Percentiles rank a stretch among this genome's conserved stretches.
phyloP scores from a whole-genome alignment of 2,797 vertebrate species.

The Botia almorhae region DNA sequence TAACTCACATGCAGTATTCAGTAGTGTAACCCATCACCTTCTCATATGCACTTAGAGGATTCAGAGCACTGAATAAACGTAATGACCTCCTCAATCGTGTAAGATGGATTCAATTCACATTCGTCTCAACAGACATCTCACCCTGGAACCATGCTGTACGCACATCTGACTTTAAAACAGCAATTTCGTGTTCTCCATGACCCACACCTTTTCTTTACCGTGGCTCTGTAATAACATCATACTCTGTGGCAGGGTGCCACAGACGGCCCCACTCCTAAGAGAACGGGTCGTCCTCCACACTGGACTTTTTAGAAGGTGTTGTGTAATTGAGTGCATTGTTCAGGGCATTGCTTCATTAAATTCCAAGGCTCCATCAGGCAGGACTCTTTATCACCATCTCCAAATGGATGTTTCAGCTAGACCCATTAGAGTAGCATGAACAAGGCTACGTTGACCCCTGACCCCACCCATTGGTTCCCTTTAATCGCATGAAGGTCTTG shows the following conservation, averaged over 20 bases:
- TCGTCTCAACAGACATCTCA: conserved; percentile 68
- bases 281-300: neutral
- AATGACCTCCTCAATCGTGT: conserved; percentile 72
- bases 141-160: conserved; percentile 74
- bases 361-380: conserved; percentile 20
- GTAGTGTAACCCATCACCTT: conserved; percentile 68
- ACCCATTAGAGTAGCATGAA: conserved; percentile 31
- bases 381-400: conserved; percentile 34
- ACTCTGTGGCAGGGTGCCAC: conserved; percentile 69
- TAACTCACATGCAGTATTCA: conserved; percentile 67
- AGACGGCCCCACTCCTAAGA: conserved; percentile 57
- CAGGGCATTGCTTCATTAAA: conserved; percentile 37
- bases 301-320: conserved; percentile 27
- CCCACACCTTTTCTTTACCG: conserved; percentile 69
- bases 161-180: conserved; percentile 66
- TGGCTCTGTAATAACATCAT: conserved; percentile 68
- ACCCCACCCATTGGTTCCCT: conserved; percentile 7
- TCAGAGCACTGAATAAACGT: conserved; percentile 68
- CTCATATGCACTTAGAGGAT: conserved; percentile 75
- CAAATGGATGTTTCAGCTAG: conserved; percentile 16
- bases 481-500: conserved; percentile 13
- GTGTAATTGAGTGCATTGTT: conserved; percentile 34
- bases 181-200: conserved; percentile 72
- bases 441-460: conserved; percentile 29
- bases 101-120: conserved; percentile 74